Evolutionary conservation across 2,888 invertebrate species (phyloP).

Genomic region (Flexamia atlantica): DNA sequence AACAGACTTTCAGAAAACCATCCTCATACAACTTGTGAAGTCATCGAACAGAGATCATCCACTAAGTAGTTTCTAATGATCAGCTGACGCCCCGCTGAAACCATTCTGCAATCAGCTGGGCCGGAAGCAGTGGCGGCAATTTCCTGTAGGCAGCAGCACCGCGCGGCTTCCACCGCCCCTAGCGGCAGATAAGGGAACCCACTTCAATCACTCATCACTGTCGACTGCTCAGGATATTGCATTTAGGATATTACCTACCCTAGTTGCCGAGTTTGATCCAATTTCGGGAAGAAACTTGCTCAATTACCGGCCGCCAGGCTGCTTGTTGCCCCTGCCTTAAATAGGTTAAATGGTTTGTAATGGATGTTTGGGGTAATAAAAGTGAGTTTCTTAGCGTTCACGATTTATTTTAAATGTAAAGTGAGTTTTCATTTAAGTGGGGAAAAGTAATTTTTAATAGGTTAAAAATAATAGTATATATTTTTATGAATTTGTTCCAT

Average conservation of each 20-base stretch:
- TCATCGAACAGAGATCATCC: slow-evolving; percentile 20
- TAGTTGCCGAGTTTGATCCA: slow-evolving; percentile 48
- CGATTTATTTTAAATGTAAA: too few species aligned
- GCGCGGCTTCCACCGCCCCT: slow-evolving; percentile 23
- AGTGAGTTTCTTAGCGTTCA: too few species aligned
- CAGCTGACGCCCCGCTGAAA: neutral
- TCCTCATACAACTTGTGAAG: neutral
- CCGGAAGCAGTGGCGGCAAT: slow-evolving; percentile 51
- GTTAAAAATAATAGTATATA: too few species aligned
- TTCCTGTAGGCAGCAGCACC: slow-evolving; percentile 48
- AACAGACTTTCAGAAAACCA: too few species aligned
- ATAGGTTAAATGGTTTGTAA: neutral
- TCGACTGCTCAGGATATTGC: slow-evolving; percentile 61
- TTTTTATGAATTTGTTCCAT: too few species aligned
- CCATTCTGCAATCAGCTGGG: slow-evolving; percentile 34
- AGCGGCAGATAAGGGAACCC: slow-evolving; percentile 39
- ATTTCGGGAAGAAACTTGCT: slow-evolving; percentile 43
- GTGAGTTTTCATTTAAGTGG: too few species aligned
- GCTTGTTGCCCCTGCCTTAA: neutral
- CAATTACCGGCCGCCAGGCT: slow-evolving; percentile 40
- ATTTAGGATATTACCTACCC: slow-evolving; percentile 60
- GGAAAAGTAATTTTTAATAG: too few species aligned
- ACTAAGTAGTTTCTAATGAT: slow-evolving; percentile 59
- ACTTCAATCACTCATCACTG: slow-evolving; percentile 60
- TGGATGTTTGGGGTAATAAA: neutral